Conservation (phyloP, 1,140 invertebrate species). For the Drosophila kikkawai region DNA sequence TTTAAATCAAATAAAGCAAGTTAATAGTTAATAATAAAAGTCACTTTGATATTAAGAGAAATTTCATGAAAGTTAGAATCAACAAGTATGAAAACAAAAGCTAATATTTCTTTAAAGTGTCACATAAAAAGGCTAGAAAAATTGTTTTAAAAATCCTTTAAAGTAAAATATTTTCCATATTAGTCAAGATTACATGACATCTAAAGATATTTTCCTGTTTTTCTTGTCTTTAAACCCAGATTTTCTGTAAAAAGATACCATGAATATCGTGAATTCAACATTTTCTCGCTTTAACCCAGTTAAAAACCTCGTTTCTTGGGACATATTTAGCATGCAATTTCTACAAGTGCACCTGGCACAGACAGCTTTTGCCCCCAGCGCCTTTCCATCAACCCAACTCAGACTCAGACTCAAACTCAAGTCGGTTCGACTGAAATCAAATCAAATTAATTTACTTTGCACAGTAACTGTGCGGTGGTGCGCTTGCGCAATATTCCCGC, state of each 20-base stretch:
- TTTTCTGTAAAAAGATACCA: too few relatives aligned
- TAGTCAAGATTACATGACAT: background rate
- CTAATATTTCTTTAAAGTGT: too few relatives aligned
- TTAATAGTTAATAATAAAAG: background rate
- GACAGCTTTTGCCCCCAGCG: slow-evolving; percentile 10
- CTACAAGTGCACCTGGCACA: slow-evolving; percentile 21
- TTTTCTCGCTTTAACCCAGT: background rate
- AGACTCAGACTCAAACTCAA: background rate
- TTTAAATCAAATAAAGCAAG: background rate
- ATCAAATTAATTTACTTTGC: slow-evolving; percentile 64
- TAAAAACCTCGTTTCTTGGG: background rate
- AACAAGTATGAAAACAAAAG: background rate
- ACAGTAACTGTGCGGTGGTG: slow-evolving; percentile 15
- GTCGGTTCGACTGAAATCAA: slow-evolving; percentile 25
- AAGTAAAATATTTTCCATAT: background rate
- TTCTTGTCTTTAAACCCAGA: background rate
- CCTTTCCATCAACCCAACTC: slow-evolving; percentile 38
- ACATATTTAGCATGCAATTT: slow-evolving; percentile 6
- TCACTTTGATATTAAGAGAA: fast-evolving
- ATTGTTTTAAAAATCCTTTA: background rate
- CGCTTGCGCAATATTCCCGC: slow-evolving; percentile 71
- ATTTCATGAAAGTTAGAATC: too few relatives aligned
- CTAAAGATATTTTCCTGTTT: background rate
- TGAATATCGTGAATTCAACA: background rate
- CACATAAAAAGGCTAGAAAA: background rate